Conservation (phyloP, 2,888 invertebrate species). For the Epiperipatus broadwayi region DNA sequence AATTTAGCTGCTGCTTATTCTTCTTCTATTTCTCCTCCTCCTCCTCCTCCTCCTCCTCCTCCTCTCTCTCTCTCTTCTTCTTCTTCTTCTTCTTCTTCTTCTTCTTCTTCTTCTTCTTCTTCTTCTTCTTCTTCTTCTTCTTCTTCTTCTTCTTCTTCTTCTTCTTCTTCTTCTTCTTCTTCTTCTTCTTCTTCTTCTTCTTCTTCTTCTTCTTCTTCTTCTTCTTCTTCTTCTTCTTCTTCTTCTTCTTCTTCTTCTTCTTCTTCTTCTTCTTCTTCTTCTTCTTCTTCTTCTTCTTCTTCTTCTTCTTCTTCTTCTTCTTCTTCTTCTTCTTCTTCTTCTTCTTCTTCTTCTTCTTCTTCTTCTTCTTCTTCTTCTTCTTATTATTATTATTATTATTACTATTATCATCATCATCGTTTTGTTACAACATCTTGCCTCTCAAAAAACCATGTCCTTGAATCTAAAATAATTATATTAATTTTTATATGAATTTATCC, state of each 20-base stretch:
- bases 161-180: neutral
- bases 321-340: no score
- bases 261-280: no score
- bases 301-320: no score
- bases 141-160: neutral
- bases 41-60: neutral
- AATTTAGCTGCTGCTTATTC: neutral
- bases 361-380: no score
- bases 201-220: neutral
- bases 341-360: no score
- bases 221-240: neutral
- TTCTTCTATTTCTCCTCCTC: conserved; percentile 1
- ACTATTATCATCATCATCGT: no score
- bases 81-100: neutral
- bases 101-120: neutral
- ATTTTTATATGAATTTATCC: no score
- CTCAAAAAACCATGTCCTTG: no score
- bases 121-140: neutral
- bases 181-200: neutral
- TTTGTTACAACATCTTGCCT: no score
- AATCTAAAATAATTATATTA: no score
- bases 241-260: neutral
- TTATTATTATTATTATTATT: no score
- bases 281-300: no score
- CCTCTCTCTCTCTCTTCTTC: neutral